Percentiles rank a stretch among this genome's conserved stretches.
phyloP scores from a whole-genome alignment of 2,113 vertebrate genomes.

The Eleginops maclovinus region DNA sequence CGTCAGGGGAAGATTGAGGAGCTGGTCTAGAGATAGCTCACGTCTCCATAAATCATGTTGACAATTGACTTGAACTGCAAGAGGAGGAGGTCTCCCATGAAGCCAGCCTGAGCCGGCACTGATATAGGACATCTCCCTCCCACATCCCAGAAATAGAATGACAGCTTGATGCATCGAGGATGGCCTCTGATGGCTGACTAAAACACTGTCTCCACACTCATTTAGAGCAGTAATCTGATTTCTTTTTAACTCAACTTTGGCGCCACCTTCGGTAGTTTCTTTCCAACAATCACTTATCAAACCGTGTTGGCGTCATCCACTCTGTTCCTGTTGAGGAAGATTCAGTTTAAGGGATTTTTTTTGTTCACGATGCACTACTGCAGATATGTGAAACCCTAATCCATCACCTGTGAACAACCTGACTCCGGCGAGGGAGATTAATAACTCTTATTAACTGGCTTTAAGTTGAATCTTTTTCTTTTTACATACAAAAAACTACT shows the following conservation, averaged over 20 bases:
- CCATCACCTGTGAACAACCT: background rate
- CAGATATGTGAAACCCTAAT: constrained; percentile 1
- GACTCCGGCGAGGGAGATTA: background rate
- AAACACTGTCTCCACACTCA: constrained; percentile 38
- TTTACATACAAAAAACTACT: background rate
- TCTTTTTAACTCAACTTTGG: constrained; percentile 9
- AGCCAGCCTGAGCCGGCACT: constrained; percentile 55
- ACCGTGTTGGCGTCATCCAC: background rate
- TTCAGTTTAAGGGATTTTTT: too few species aligned
- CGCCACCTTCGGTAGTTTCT: background rate
- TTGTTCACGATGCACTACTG: too few species aligned
- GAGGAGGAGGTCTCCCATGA: constrained; percentile 72
- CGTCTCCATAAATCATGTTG: constrained; percentile 82
- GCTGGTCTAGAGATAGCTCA: constrained; percentile 72
- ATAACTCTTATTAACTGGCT: background rate
- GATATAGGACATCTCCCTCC: constrained; percentile 62
- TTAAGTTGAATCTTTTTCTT: too few species aligned
- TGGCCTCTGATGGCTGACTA: constrained; percentile 48
- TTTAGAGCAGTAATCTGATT: constrained; percentile 38
- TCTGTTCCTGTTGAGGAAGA: too few species aligned
- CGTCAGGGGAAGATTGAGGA: constrained; percentile 75
- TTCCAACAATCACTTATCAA: background rate
- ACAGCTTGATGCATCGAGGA: constrained; percentile 68
- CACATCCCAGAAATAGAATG: constrained; percentile 62
- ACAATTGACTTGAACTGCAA: constrained; percentile 74